These are phyloP conservation scores for Nematopogon swammerdamellus DNA, from an alignment of 2,888 invertebrate species.

Conservation along the genomic window DNA sequence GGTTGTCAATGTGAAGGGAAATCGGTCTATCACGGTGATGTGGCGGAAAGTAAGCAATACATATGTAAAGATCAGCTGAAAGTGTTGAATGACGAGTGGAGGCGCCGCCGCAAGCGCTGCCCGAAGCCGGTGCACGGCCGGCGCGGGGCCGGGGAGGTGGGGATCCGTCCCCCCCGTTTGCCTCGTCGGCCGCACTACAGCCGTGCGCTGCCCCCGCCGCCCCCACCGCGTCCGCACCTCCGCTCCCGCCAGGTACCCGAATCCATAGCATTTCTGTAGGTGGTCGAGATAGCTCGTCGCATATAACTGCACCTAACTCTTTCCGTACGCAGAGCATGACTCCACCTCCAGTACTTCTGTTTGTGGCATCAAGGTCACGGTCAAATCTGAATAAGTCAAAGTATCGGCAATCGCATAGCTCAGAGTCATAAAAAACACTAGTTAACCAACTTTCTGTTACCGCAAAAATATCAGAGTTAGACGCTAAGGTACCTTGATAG, in stretches of 20 bases:
- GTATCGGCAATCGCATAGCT: constrained; percentile 1
- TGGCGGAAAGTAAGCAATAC: too few relatives aligned
- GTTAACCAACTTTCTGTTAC: neutral
- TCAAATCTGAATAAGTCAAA: constrained; percentile 2
- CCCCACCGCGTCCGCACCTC: neutral
- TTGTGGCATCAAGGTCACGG: neutral
- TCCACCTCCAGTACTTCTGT: neutral
- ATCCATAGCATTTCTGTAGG: neutral
- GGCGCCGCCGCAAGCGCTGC: too few relatives aligned
- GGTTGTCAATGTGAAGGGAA: too few relatives aligned
- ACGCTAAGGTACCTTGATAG: neutral
- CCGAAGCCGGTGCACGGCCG: too few relatives aligned
- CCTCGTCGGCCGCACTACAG: neutral
- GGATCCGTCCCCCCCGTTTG: too few relatives aligned
- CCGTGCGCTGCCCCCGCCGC: neutral
- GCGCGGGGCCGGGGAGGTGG: too few relatives aligned
- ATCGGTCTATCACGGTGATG: too few relatives aligned
- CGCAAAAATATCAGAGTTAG: neutral
- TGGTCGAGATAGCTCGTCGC: neutral
- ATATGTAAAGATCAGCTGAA: too few relatives aligned
- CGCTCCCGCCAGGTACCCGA: neutral
- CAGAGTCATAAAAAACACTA: neutral
- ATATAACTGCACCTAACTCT: neutral
- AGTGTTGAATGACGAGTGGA: too few relatives aligned
- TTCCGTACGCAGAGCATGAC: neutral